Evolutionary conservation across 2,888 invertebrate genomes (phyloP).

Genomic region (Zhuqinia jingwanae): DNA sequence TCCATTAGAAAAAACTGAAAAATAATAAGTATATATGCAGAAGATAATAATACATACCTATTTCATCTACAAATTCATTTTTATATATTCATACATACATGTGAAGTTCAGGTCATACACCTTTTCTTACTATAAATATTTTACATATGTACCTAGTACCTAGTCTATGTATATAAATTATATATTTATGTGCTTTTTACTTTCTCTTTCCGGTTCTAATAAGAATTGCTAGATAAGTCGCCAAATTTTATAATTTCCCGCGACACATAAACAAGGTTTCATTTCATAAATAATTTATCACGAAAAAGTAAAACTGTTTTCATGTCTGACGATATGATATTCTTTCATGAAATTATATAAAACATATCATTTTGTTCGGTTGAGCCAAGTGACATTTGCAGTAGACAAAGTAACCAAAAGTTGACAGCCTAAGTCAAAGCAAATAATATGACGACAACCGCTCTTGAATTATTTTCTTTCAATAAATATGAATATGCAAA

Average conservation of each 20-base stretch:
- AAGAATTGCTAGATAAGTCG: neutral
- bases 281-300: neutral
- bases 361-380: neutral
- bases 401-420: no score
- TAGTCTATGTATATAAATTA: no score
- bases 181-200: no score
- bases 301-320: neutral
- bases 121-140: neutral
- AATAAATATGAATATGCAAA: no score
- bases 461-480: no score
- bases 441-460: no score
- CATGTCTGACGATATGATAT: constrained; percentile 1
- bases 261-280: no score
- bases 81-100: constrained; percentile 33
- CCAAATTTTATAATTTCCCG: neutral
- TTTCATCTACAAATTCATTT: constrained; percentile 49
- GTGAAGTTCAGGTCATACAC: constrained; percentile 62
- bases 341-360: no score
- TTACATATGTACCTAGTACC: no score
- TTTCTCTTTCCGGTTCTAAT: constrained; percentile 13
- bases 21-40: neutral
- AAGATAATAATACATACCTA: no score
- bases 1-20: neutral
- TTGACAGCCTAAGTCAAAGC: no score
- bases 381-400: neutral